Evolutionary conservation across 2,888 invertebrate genomes (phyloP).

Genomic region (Erebia palarica): DNA sequence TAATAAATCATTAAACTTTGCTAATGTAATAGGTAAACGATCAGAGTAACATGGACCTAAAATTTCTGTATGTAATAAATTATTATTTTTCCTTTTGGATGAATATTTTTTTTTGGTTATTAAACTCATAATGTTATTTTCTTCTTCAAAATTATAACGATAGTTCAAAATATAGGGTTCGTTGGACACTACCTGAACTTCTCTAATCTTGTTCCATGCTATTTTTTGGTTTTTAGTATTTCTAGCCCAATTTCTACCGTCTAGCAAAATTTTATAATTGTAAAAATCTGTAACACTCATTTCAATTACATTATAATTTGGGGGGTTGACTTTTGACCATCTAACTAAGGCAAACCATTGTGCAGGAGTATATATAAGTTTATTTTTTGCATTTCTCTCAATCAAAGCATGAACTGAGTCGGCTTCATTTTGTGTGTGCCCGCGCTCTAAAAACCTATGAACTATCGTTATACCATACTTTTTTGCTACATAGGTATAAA

Average conservation of each 20-base stretch:
- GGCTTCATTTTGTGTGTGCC: background rate
- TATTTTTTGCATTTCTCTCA: background rate
- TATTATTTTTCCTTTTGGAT: too few relatives aligned
- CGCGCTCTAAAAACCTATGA: background rate
- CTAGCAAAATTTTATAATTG: background rate
- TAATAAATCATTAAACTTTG: too few relatives aligned
- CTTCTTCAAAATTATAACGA: background rate
- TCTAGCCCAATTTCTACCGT: background rate
- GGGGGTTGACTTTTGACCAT: background rate
- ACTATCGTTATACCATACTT: background rate
- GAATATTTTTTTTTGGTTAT: too few relatives aligned
- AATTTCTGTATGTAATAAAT: background rate
- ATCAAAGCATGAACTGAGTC: background rate
- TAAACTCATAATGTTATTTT: background rate
- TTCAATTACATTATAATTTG: background rate
- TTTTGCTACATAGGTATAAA: constrained; percentile 5
- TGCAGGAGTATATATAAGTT: background rate
- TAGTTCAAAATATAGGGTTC: background rate
- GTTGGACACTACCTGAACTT: background rate
- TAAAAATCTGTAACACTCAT: background rate
- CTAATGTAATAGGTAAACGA: background rate
- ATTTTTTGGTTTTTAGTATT: constrained; percentile 6
- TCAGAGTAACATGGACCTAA: background rate
- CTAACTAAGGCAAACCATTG: background rate
- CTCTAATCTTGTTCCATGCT: constrained; percentile 5